A percentile compares a stretch with the other conserved stretches of the same genome.
Evolutionary conservation across 2,888 invertebrate species (phyloP).

Genomic region (Papilio gigon): DNA sequence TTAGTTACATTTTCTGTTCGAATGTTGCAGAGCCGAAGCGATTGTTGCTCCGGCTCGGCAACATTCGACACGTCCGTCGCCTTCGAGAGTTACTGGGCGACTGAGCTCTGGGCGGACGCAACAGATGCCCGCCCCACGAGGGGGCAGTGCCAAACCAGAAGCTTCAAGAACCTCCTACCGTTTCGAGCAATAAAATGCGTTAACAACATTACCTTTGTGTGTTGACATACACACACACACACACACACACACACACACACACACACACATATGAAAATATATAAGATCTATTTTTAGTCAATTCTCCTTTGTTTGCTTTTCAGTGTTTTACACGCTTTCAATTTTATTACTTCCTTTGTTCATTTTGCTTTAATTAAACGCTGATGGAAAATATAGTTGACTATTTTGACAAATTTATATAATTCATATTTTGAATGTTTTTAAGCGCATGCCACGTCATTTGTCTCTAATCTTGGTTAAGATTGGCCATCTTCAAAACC

Average conservation of each 20-base stretch:
- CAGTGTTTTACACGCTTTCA: not conserved
- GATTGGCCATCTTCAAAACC: too few species aligned
- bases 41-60: not conserved
- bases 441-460: too few species aligned
- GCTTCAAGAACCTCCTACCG: conserved; percentile 12
- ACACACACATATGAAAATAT: not conserved
- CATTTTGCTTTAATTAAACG: not conserved
- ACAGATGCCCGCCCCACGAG: conserved; percentile 31
- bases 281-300: conserved; percentile 2
- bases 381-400: not conserved
- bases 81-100: conserved; percentile 6
- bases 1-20: not conserved
- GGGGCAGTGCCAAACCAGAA: not conserved
- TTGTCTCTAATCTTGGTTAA: too few species aligned
- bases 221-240: not conserved
- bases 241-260: not conserved
- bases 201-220: conserved; percentile 11
- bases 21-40: conserved; percentile 17
- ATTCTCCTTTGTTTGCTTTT: conserved; percentile 4
- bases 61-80: not conserved
- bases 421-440: too few species aligned
- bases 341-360: not conserved
- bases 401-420: too few species aligned
- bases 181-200: not conserved
- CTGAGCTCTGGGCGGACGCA: conserved; percentile 29